These are phyloP conservation scores for Lethrus apterus DNA, from an alignment of 1,140 invertebrate species.

Conservation along the genomic window DNA sequence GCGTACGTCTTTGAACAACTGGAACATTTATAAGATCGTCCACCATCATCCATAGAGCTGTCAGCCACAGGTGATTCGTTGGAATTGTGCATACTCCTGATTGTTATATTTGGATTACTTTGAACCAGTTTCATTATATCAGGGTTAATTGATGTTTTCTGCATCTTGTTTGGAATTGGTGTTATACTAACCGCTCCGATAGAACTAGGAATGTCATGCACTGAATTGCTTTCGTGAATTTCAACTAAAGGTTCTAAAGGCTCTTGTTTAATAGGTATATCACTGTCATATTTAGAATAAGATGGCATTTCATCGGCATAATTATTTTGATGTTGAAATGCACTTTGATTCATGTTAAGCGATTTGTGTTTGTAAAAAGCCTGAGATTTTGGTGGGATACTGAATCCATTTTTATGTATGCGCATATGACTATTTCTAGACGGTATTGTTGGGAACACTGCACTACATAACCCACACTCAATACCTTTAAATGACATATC, in stretches of 20 bases:
- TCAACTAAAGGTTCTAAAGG: constrained; percentile 38
- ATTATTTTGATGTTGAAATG: constrained; percentile 4
- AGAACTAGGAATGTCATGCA: constrained; percentile 13
- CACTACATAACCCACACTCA: constrained; percentile 36
- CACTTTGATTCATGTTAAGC: neutral
- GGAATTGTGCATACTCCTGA: constrained; percentile 20
- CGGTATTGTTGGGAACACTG: constrained; percentile 35
- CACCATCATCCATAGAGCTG: constrained; percentile 4
- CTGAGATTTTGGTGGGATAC: constrained; percentile 3
- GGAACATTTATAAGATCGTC: constrained; percentile 32
- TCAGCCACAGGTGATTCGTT: neutral
- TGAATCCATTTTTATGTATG: constrained; percentile 29
- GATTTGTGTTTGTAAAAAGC: constrained; percentile 9
- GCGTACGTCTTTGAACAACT: constrained; percentile 36
- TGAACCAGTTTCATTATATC: constrained; percentile 36
- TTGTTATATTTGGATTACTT: constrained; percentile 37
- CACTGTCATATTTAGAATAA: constrained; percentile 7
- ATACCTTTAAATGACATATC: constrained; percentile 21
- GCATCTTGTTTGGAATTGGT: constrained; percentile 31
- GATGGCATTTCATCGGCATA: neutral
- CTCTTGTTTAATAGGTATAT: constrained; percentile 30
- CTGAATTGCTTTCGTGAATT: constrained; percentile 30
- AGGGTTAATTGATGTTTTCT: constrained; percentile 29
- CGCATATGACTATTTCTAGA: constrained; percentile 40
- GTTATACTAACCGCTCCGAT: constrained; percentile 35